A percentile compares a stretch with the other conserved stretches of the same genome.
Evolutionary conservation across 92 coral and sea anemone genomes (phyloP).

Genomic region (Desmophyllum pertusum): DNA sequence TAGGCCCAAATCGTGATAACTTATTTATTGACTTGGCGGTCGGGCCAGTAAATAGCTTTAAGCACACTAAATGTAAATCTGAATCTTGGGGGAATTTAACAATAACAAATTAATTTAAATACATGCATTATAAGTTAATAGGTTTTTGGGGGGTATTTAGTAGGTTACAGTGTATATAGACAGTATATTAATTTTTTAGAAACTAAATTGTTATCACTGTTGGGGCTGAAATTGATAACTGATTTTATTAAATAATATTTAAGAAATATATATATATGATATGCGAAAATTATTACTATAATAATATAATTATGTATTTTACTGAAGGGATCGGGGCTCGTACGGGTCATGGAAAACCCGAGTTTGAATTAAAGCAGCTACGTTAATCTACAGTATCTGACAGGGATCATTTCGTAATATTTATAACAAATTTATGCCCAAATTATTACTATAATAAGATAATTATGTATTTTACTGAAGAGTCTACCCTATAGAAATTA

Average conservation of each 20-base stretch:
- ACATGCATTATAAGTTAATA: too few relatives aligned
- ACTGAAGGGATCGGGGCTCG: too few relatives aligned
- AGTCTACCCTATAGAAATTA: not conserved
- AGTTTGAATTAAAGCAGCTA: too few relatives aligned
- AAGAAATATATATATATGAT: not conserved
- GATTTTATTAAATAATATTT: not conserved
- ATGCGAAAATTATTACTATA: not conserved
- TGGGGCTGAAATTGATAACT: not conserved
- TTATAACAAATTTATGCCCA: not conserved
- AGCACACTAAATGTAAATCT: not conserved
- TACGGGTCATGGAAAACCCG: too few relatives aligned
- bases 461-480: not conserved
- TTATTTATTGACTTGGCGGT: not conserved
- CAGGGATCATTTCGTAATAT: too few relatives aligned
- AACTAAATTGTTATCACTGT: not conserved
- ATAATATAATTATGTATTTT: not conserved
- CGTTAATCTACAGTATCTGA: too few relatives aligned
- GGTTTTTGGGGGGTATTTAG: too few relatives aligned
- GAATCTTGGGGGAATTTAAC: not conserved
- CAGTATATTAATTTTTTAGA: not conserved
- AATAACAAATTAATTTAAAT: too few relatives aligned
- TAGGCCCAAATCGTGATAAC: slow-evolving; percentile 5
- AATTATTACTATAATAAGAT: not conserved
- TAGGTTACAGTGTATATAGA: not conserved
- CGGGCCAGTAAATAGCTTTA: not conserved